These are phyloP conservation scores for Pseudotriccus pelzelni DNA, from an alignment of 2,797 vertebrate species.

Conservation along the genomic window DNA sequence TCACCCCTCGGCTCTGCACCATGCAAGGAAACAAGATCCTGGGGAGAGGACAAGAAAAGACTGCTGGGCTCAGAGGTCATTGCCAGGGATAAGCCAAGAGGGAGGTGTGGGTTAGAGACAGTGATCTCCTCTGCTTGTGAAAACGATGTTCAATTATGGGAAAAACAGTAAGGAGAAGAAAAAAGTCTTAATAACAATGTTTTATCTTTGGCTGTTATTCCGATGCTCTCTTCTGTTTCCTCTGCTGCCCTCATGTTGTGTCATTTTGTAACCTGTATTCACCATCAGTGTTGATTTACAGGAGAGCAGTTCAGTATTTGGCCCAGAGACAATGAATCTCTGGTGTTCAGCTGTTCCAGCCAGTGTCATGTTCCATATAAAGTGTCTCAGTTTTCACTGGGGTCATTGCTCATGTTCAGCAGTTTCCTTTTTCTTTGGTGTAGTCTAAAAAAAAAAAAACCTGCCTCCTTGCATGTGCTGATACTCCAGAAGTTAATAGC, in stretches of 20 bases:
- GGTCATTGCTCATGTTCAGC: neutral
- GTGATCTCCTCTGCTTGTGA: neutral
- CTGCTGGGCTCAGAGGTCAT: neutral
- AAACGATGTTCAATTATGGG: neutral
- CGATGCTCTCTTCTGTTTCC: neutral
- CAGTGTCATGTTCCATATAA: neutral
- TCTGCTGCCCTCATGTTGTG: neutral
- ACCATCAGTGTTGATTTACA: neutral
- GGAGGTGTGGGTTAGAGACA: neutral
- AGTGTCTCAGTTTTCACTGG: neutral
- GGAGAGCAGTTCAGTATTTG: neutral
- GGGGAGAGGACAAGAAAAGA: neutral
- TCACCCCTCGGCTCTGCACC: neutral
- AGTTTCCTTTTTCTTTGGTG: neutral
- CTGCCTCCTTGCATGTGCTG: neutral
- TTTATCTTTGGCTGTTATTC: neutral
- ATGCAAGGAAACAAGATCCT: neutral
- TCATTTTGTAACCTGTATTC: neutral
- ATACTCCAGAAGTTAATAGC: neutral
- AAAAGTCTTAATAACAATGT: neutral
- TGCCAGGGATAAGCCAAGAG: neutral
- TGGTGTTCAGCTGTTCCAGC: neutral
- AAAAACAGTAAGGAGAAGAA: neutral
- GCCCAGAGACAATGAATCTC: neutral
- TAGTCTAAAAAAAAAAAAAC: neutral